Evolutionary conservation across 2,797 vertebrate genomes (phyloP).

Genomic region (Sebastes itinus): DNA sequence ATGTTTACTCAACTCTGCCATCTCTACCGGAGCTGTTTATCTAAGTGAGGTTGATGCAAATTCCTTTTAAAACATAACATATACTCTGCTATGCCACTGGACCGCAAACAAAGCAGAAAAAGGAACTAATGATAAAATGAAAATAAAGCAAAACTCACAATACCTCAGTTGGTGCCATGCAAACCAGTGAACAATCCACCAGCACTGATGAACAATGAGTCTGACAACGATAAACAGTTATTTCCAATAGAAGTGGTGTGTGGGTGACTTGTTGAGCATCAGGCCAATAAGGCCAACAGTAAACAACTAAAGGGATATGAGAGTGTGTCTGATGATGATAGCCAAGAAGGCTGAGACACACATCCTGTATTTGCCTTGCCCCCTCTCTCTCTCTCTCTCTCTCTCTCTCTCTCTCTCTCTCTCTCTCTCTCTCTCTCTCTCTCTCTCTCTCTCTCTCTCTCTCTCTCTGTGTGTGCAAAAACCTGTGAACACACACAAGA

Average conservation of each 20-base stretch:
- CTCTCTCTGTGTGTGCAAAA: background rate
- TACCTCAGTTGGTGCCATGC: slow-evolving; percentile 42
- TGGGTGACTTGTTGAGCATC: slow-evolving; percentile 18
- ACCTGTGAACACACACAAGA: background rate
- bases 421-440: background rate
- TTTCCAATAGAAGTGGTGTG: slow-evolving; percentile 10
- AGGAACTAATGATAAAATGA: slow-evolving; percentile 5
- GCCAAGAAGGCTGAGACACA: background rate
- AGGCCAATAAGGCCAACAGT: background rate
- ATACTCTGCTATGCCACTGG: slow-evolving; percentile 14
- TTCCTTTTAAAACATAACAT: background rate
- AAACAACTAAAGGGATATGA: slow-evolving; percentile 52
- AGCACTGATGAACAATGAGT: background rate
- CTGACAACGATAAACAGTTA: background rate
- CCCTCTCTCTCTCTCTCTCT: background rate
- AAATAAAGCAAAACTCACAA: slow-evolving; percentile 36
- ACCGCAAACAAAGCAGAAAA: slow-evolving; percentile 19
- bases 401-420: background rate
- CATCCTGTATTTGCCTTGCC: slow-evolving; percentile 42
- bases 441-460: background rate
- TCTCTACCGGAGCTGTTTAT: slow-evolving; percentile 45
- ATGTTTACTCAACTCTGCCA: slow-evolving; percentile 55
- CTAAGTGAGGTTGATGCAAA: slow-evolving; percentile 42
- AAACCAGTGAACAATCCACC: slow-evolving; percentile 35
- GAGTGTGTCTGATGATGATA: slow-evolving; percentile 7